Base-by-base conservation (phyloP, 2,113 vertebrate genomes). In the Strigops habroptila region DNA sequence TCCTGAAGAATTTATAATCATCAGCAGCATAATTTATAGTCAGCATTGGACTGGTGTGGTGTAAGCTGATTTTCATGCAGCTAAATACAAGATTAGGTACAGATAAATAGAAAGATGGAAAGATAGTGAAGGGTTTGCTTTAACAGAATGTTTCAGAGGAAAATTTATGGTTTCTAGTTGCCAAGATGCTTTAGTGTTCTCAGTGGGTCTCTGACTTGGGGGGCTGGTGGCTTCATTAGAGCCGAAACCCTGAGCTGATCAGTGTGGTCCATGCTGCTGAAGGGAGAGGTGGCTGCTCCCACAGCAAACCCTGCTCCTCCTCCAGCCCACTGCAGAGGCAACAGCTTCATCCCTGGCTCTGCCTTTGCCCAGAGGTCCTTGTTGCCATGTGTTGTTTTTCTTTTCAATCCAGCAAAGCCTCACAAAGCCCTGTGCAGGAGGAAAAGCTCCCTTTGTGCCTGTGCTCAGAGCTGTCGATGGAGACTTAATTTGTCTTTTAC, bases 1-100 rank as follows among this genome's bases (percentile, higher is more conserved):
- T 67, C 22, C 41, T 91, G 46, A 78, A 88, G 86, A 69, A 81
- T 89, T 94, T 60, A 87, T 78, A 37, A 78, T 78, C 81, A 62
- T 4, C 81, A 91, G 19, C 73, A 74, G 31, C 11, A 12, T 63
- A 63, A 69, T 73, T 88, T 77, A 57, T 25, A 80, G 44, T n/a
- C 41, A 77, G 52, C 14, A 33, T 33, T 35, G 43, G 48, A 12
- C 28, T 92, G 39, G 15, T 51, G 35, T 49, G 67, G 65, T 63
- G 77, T 57, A 84, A 78, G 31, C 46, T 84, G 46, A 63, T 94
- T 92, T 88, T 77, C 81, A 86, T 53, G 55, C 22, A 89, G 18
- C 37, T 84, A 78, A 84, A 81, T 41, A 27, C 24, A 74, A 63
- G 31, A 19, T n/a, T 44, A 57, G 4, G 71, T 69, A 65, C 46